Evolutionary conservation across 2,888 invertebrate species (phyloP).

Genomic region (Phortica magna): DNA sequence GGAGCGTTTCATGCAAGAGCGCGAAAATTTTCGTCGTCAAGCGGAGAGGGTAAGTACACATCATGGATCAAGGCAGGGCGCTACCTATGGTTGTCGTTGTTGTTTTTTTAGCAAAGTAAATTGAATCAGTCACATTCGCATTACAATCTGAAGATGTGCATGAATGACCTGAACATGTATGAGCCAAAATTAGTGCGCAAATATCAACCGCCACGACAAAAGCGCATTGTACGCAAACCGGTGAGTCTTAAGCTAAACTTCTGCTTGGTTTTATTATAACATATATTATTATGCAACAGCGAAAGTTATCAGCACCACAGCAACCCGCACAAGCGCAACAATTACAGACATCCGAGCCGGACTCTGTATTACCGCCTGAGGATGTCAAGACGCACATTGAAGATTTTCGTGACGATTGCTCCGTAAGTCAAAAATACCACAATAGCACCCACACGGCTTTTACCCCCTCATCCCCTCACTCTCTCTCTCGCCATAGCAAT

Average conservation of each 20-base stretch:
- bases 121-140: conserved; percentile 38
- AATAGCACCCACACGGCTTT: no score
- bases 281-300: neutral
- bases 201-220: conserved; percentile 12
- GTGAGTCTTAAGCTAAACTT: neutral
- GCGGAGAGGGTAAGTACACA: neutral
- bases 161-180: conserved; percentile 62
- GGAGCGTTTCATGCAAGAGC: conserved; percentile 42
- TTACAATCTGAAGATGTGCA: conserved; percentile 58
- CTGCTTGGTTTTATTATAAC: neutral
- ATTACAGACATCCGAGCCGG: conserved; percentile 22
- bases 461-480: no score
- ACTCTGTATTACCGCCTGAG: neutral
- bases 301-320: neutral
- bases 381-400: conserved; percentile 12
- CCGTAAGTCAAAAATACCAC: neutral
- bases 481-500: neutral
- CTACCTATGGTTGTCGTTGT: no score
- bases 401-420: neutral
- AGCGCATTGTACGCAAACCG: neutral
- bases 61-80: no score
- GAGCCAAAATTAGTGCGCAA: conserved; percentile 57
- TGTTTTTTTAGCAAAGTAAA: conserved; percentile 1
- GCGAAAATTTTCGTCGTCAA: conserved; percentile 43
- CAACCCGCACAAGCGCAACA: conserved; percentile 18